phyloP scores from a whole-genome alignment of 1,140 invertebrate species.

The Stegodyphus dumicola region DNA sequence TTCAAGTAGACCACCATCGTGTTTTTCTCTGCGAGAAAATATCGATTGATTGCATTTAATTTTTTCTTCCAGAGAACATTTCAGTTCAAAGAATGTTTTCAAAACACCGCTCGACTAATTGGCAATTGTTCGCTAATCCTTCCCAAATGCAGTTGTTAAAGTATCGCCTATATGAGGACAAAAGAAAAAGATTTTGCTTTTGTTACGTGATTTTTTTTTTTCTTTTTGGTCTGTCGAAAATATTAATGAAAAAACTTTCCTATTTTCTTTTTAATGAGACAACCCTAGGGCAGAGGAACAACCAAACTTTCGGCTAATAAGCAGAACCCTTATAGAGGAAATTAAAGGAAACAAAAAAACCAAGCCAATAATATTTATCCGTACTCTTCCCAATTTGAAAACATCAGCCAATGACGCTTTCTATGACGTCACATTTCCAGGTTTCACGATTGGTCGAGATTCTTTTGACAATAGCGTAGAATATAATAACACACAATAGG shows the following conservation, averaged over 20 bases:
- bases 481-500: background rate
- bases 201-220: conserved; percentile 27
- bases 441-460: background rate
- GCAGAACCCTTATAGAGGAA: background rate
- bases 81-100: conserved; percentile 23
- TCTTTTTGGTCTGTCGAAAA: background rate
- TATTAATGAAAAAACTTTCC: conserved; percentile 16
- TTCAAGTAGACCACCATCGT: no score
- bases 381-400: conserved; percentile 28
- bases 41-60: no score
- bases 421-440: conserved; percentile 20
- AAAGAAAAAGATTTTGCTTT: conserved; percentile 32
- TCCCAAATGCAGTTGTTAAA: conserved; percentile 49
- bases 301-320: conserved; percentile 46
- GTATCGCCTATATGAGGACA: conserved; percentile 19
- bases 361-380: conserved; percentile 43
- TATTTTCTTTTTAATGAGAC: conserved; percentile 54
- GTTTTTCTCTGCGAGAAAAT: no score
- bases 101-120: conserved; percentile 54
- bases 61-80: no score
- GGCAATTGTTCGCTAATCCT: conserved; percentile 57
- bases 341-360: background rate
- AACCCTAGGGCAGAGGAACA: conserved; percentile 44
- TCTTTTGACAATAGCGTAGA: no score
- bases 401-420: conserved; percentile 21